Evolutionary conservation across 2,888 invertebrate genomes (phyloP), one percentile per base, ranked within the genome.

Genomic region (Bugulina stolonifera): DNA sequence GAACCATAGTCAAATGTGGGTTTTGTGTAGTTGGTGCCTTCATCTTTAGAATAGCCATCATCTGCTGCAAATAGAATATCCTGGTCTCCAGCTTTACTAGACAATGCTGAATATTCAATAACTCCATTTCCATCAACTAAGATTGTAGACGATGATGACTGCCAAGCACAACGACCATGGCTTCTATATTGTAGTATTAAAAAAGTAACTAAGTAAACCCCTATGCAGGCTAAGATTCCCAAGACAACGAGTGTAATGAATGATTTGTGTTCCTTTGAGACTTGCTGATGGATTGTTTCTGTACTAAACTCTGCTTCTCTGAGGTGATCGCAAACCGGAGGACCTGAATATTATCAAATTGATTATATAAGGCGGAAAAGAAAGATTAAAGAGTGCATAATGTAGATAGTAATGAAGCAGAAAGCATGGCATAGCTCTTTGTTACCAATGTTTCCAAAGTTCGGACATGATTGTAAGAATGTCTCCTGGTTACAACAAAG

Each of bases 111-210:
- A 64, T 64, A 64, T 64, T 64, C 64, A 18, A 64, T 64, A 34
- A 64, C 27, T 10, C 64, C 64, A 25, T 27, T 27, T 27, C 64
- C 64, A 64, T 64, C 64, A 25, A 64, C 27, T 27, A 64, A n/a
- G 32, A 64, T 2, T 27, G 64, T 32, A 32, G 64, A 64, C 2
- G 64, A 64, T 10, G 64, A 64, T n/a, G 64, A 25, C 32, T 32
- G 64, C 64, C 64, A 64, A 27, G 32, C 32, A 32, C 64, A 64
- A 10, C 64, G 64, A 14, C 64, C 64, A 32, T 64, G 14, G 34
- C 64, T 64, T 64, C 64, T 64, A 34, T 64, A 64, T 34, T 64
- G 64, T n/a, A 64, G 32, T 22, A 27, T 32, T 34, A 64, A 14
- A 34, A 64, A 64, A 29, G 32, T 32, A 14, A 64, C 32, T 2